A percentile compares a stretch with the other conserved stretches of the same genome.
Evolutionary conservation across 2,797 vertebrate species (phyloP).

Genomic region (Orientallactaga sibirica): DNA sequence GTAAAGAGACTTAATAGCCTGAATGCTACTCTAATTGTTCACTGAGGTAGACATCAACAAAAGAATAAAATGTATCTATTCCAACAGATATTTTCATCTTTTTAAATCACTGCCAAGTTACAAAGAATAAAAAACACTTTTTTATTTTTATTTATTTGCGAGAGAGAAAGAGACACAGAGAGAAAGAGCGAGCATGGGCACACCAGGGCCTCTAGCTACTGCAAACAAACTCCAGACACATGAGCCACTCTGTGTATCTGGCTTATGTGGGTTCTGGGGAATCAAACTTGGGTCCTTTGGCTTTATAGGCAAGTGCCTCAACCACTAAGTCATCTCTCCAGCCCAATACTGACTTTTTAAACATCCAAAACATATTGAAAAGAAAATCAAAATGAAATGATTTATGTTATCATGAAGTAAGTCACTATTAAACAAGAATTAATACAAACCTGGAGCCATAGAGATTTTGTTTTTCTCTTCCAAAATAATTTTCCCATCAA

Average conservation of each 20-base stretch:
- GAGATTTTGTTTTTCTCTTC: slow-evolving; percentile 95
- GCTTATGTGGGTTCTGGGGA: too few species aligned
- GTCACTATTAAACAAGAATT: background rate
- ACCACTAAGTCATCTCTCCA: too few species aligned
- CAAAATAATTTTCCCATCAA: slow-evolving; percentile 95
- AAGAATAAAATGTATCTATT: background rate
- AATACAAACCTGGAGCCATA: slow-evolving; percentile 95
- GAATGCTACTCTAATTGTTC: background rate
- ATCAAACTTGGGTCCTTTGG: too few species aligned
- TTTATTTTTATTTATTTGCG: too few species aligned
- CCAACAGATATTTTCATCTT: background rate
- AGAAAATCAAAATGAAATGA: background rate
- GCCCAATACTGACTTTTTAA: background rate
- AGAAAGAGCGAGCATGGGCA: too few species aligned
- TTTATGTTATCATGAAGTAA: background rate
- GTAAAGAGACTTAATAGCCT: background rate
- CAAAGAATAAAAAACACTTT: background rate
- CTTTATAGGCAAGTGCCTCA: too few species aligned
- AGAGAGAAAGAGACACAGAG: too few species aligned
- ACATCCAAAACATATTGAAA: background rate
- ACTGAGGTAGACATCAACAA: background rate
- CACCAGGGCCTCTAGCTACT: too few species aligned
- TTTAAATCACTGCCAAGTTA: background rate
- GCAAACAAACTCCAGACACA: too few species aligned
- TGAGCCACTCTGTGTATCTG: too few species aligned